Percentiles rank a stretch among this genome's conserved stretches.
Conservation (phyloP, 2,888 invertebrate genomes). For the Scaptomyza tumidula region DNA sequence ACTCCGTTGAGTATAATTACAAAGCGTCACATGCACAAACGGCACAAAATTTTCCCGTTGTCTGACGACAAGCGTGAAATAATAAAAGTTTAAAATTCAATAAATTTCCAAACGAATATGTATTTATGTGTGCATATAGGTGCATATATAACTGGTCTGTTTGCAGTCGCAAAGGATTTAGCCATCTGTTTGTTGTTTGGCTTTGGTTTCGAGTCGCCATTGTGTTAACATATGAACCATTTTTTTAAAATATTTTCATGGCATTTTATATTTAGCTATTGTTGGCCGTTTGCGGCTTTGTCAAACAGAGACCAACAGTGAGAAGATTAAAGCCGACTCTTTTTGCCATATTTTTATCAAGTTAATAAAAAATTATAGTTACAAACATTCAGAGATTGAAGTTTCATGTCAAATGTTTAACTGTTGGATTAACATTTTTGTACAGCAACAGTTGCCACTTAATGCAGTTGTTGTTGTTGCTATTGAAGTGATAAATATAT, state of each 20-base stretch:
- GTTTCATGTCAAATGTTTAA: too few species aligned
- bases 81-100: constrained; percentile 64
- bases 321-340: not conserved
- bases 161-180: constrained; percentile 10
- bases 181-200: constrained; percentile 33
- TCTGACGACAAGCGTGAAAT: constrained; percentile 34
- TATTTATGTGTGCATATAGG: too few species aligned
- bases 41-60: constrained; percentile 10
- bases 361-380: too few species aligned
- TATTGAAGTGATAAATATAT: constrained; percentile 60
- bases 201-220: not conserved
- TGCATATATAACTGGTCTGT: constrained; percentile 19
- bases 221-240: constrained; percentile 12
- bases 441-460: constrained; percentile 51
- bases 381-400: not conserved
- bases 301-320: constrained; percentile 5
- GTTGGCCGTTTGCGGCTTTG: constrained; percentile 23
- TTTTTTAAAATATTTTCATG: constrained; percentile 17
- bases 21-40: constrained; percentile 23
- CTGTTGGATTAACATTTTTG: too few species aligned
- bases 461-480: constrained; percentile 20
- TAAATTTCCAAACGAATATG: too few species aligned
- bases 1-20: constrained; percentile 18
- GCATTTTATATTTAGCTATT: constrained; percentile 13
- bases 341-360: too few species aligned